Percentiles rank a stretch among this genome's conserved stretches.
These are phyloP conservation scores for Acromyrmex heyeri DNA, from an alignment of 1,140 invertebrate genomes.

Conservation along the genomic window DNA sequence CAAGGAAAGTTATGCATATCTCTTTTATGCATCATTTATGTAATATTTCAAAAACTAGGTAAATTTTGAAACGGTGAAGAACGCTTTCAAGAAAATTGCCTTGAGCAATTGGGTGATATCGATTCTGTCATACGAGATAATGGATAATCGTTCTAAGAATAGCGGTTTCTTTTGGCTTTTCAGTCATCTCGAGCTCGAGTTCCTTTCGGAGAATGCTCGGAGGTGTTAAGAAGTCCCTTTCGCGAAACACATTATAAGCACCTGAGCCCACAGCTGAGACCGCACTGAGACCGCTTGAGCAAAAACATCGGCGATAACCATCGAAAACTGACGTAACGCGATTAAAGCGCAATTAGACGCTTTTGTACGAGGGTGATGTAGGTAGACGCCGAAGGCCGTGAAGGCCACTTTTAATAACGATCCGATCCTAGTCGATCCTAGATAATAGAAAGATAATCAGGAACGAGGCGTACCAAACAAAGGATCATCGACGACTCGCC, in stretches of 20 bases:
- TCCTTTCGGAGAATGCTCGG: constrained; percentile 5
- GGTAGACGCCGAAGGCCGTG: constrained; percentile 59
- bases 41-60: not conserved
- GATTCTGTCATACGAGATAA: constrained; percentile 23
- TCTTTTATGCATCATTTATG: not conserved
- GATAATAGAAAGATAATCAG: constrained; percentile 65
- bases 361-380: constrained; percentile 53
- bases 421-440: not conserved
- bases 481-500: constrained; percentile 30
- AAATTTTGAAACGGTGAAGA: not conserved
- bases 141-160: constrained; percentile 31
- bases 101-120: constrained; percentile 1
- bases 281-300: not conserved
- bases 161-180: constrained; percentile 8
- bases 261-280: constrained; percentile 20
- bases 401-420: constrained; percentile 16
- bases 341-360: constrained; percentile 38
- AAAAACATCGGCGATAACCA: constrained; percentile 39
- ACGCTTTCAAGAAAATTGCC: not conserved
- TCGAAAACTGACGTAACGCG: constrained; percentile 41
- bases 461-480: constrained; percentile 51
- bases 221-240: constrained; percentile 22
- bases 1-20: not conserved
- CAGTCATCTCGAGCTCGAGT: not conserved
- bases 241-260: constrained; percentile 23